A percentile compares a stretch with the other conserved stretches of the same genome.
Evolutionary conservation across 2,888 invertebrate species (phyloP).

Genomic region (Melanargia galathea): DNA sequence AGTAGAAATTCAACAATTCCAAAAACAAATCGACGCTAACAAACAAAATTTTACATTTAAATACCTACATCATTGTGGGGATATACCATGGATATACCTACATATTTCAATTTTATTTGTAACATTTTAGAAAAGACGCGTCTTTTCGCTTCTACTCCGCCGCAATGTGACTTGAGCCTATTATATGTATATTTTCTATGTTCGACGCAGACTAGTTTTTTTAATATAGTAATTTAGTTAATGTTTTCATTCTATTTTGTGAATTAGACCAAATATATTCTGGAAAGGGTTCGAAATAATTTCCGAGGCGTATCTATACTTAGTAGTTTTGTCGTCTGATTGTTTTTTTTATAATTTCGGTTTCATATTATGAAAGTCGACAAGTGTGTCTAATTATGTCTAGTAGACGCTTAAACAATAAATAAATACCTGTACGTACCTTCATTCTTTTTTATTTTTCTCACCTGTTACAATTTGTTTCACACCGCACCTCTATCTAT

Average conservation of each 20-base stretch:
- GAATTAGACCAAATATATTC: slow-evolving; percentile 62
- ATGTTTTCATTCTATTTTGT: slow-evolving; percentile 47
- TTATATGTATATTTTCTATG: too few species aligned
- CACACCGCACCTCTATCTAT: too few species aligned
- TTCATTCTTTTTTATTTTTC: slow-evolving; percentile 56
- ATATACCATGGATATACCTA: too few species aligned
- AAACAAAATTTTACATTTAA: too few species aligned
- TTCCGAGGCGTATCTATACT: slow-evolving; percentile 54
- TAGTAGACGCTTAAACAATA: slow-evolving; percentile 81
- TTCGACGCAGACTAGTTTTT: too few species aligned
- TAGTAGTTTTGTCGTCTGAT: slow-evolving; percentile 59
- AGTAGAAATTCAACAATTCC: too few species aligned
- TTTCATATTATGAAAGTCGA: slow-evolving; percentile 61
- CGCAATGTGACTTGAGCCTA: too few species aligned
- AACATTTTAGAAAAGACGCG: too few species aligned
- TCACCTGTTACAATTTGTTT: background rate
- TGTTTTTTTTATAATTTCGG: slow-evolving; percentile 64
- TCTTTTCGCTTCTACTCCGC: too few species aligned
- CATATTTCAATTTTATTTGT: too few species aligned
- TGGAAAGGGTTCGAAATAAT: slow-evolving; percentile 62
- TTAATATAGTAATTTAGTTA: slow-evolving; percentile 36
- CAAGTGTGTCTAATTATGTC: slow-evolving; percentile 72
- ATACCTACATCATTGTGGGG: too few species aligned
- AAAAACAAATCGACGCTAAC: too few species aligned
- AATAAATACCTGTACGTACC: slow-evolving; percentile 77